These are phyloP conservation scores for Hartigia nigra DNA, from an alignment of 2,888 invertebrate species.

Conservation along the genomic window DNA sequence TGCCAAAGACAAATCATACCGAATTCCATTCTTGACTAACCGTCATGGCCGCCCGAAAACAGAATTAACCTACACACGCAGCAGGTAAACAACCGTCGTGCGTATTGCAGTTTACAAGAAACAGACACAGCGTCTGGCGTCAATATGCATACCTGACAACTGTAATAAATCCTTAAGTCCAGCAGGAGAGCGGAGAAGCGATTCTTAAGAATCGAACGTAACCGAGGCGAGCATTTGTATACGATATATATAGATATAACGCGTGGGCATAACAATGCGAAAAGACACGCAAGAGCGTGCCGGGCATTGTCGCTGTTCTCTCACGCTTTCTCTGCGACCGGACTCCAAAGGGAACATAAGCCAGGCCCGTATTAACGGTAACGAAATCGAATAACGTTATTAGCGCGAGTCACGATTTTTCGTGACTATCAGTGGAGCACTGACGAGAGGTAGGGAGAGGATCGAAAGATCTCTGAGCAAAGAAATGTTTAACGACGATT, in stretches of 20 bases:
- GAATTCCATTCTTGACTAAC: neutral
- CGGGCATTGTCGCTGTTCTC: neutral
- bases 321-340: slow-evolving; percentile 6
- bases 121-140: neutral
- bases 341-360: neutral
- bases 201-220: neutral
- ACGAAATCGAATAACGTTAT: slow-evolving; percentile 2
- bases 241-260: neutral
- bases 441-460: neutral
- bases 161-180: neutral
- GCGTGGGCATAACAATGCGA: neutral
- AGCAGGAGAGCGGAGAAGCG: neutral
- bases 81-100: neutral
- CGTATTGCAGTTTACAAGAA: neutral
- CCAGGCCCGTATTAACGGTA: neutral
- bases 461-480: neutral
- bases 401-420: neutral
- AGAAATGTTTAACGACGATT: neutral
- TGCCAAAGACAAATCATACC: neutral
- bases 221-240: neutral
- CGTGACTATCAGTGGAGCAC: neutral
- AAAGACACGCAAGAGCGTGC: neutral
- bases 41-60: neutral
- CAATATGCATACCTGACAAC: neutral
- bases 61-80: neutral